phyloP scores from a whole-genome alignment of 1,140 invertebrate species.

The Aphaenogaster floridana region DNA sequence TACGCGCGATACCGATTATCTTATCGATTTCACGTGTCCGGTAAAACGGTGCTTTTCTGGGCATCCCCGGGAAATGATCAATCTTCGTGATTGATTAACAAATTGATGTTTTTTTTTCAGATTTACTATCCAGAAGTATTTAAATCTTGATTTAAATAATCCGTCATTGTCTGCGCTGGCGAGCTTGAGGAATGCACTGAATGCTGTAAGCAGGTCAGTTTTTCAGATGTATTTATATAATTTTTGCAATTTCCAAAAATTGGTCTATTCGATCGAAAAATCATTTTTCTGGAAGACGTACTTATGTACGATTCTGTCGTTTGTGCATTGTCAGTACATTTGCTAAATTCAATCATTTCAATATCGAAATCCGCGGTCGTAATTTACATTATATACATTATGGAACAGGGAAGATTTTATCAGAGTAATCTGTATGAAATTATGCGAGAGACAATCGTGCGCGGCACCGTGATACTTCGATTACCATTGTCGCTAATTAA shows the following conservation, averaged over 20 bases:
- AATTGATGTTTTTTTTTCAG: conserved; percentile 9
- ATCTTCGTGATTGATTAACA: conserved; percentile 13
- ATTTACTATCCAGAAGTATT: background rate
- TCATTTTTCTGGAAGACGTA: background rate
- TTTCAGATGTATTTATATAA: background rate
- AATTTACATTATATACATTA: background rate
- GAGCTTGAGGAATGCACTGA: background rate
- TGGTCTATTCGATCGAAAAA: background rate
- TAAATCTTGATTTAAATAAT: background rate
- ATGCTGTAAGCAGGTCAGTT: background rate
- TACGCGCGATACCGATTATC: conserved; percentile 15
- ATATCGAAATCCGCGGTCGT: background rate
- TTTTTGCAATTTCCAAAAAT: background rate
- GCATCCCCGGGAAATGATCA: background rate
- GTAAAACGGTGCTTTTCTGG: background rate
- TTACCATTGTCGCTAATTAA: conserved; percentile 42
- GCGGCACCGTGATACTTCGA: background rate
- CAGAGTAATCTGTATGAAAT: background rate
- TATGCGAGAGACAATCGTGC: background rate
- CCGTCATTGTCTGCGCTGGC: background rate
- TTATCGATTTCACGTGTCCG: conserved; percentile 10
- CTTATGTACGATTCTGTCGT: background rate
- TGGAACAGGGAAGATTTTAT: background rate
- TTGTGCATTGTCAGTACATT: background rate
- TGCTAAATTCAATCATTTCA: background rate